phyloP scores from a whole-genome alignment of 2,888 invertebrate species.

The Cheilosia scutellata region DNA sequence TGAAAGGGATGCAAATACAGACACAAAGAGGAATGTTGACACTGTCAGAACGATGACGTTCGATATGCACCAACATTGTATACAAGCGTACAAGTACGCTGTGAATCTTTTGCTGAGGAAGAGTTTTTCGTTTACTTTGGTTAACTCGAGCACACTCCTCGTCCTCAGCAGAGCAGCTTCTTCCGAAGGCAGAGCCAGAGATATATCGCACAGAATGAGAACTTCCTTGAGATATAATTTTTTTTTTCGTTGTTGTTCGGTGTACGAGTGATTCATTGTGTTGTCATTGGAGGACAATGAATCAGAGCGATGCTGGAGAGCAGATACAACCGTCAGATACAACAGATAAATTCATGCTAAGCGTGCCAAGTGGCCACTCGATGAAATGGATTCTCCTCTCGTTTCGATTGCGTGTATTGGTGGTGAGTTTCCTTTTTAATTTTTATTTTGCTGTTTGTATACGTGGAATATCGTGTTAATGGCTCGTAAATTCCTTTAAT shows the following conservation, averaged over 20 bases:
- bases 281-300: constrained; percentile 68
- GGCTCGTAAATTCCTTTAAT: constrained; percentile 72
- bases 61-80: constrained; percentile 34
- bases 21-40: constrained; percentile 51
- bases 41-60: constrained; percentile 51
- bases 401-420: constrained; percentile 67
- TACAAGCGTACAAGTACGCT: constrained; percentile 35
- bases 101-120: constrained; percentile 67
- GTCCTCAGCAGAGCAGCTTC: constrained; percentile 13
- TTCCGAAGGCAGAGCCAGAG: constrained; percentile 6
- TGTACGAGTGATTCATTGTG: constrained; percentile 71
- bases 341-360: constrained; percentile 72
- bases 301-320: constrained; percentile 47
- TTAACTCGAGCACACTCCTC: constrained; percentile 64
- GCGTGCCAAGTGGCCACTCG: constrained; percentile 75
- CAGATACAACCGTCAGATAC: constrained; percentile 64
- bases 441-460: constrained; percentile 17
- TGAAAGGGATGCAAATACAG: constrained; percentile 19
- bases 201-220: constrained; percentile 49
- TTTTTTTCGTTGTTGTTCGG: constrained; percentile 18
- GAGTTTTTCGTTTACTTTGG: constrained; percentile 73
- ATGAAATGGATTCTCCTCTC: constrained; percentile 62
- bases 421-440: constrained; percentile 33
- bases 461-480: constrained; percentile 67
- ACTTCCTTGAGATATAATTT: constrained; percentile 59